Conservation (phyloP, 2,113 vertebrate species). For the Narcine bancroftii region DNA sequence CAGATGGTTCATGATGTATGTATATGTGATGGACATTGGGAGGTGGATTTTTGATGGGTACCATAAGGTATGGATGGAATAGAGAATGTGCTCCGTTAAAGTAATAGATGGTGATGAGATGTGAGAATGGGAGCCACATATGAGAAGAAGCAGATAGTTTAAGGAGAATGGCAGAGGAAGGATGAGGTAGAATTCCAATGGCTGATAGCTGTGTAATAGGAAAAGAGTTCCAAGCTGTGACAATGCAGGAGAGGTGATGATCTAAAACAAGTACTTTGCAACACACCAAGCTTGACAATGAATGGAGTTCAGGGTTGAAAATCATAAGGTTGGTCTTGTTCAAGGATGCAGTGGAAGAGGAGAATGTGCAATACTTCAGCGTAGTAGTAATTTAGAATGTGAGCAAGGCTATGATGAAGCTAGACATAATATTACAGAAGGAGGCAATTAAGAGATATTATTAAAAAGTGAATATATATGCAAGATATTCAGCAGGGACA, state of each 20-base stretch:
- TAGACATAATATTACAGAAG: not conserved
- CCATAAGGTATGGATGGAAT: not conserved
- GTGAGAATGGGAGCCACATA: not conserved
- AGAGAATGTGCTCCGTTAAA: not conserved
- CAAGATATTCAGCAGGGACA: not conserved
- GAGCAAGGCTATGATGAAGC: not conserved
- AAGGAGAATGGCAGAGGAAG: not conserved
- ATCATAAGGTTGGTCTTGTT: not conserved
- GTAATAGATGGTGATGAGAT: not conserved
- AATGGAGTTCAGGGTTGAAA: not conserved
- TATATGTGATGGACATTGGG: not conserved
- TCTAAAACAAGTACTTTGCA: not conserved
- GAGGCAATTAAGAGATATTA: not conserved
- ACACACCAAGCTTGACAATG: not conserved
- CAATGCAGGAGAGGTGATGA: not conserved
- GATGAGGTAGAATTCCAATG: not conserved
- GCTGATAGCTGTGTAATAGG: too few relatives aligned
- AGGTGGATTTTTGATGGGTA: not conserved
- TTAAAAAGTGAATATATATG: not conserved
- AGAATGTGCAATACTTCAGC: not conserved
- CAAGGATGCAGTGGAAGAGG: not conserved
- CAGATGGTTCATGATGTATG: not conserved
- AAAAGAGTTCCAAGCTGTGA: not conserved
- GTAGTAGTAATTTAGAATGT: not conserved
- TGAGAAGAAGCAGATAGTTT: not conserved